Base-by-base conservation (phyloP, 1,140 invertebrate species). In the Harpegnathos saltator region DNA sequence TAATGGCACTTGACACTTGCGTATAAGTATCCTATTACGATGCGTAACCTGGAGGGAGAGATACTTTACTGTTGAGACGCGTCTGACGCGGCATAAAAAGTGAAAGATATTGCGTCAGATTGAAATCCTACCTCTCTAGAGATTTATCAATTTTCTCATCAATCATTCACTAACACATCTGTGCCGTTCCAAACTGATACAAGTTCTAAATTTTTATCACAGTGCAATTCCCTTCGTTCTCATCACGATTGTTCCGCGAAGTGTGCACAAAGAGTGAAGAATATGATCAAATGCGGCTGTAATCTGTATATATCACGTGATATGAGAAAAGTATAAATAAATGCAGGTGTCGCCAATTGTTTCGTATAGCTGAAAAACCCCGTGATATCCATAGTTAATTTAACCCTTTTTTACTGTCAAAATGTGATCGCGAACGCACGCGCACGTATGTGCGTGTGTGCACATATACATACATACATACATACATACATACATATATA, bases 1-100 rank as follows among this genome's bases (percentile, higher is more conserved):
- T 88, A 90, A 93, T 94, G 93, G 93, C 93, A 94, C 93, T 91
- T 92, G 61, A 88, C 90, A 88, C 90, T 92, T 92, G 91, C 90
- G 9, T 44, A 91, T 89, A 90, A 88, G 89, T 88, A 85, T 91
- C 88, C 90, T 89, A 88, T 85, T 84, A 88, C n/a, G 26, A 48
- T 69, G 15, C 80, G 29, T 62, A 74, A 62, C 38, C 62, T 17
- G 61, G 56, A 26, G 15, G 26, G 29, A 33, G 26, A 72, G 26
- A 72, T 50, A n/a, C 12, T 58, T 73, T 73, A 69, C 12, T 48
- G 26, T 52, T 78, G 38, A 11, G 58, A 68, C 50, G 11, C 3
- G 12, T 44, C 15, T 15, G 15, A 82, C n/a, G 63, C 69, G 50
- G 38, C 11, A 56, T 83, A 50, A 26, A 59, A n/a, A n/a, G n/a